Conservation (phyloP, 2,888 invertebrate genomes). For the Parapristionchus giblindavisi region DNA sequence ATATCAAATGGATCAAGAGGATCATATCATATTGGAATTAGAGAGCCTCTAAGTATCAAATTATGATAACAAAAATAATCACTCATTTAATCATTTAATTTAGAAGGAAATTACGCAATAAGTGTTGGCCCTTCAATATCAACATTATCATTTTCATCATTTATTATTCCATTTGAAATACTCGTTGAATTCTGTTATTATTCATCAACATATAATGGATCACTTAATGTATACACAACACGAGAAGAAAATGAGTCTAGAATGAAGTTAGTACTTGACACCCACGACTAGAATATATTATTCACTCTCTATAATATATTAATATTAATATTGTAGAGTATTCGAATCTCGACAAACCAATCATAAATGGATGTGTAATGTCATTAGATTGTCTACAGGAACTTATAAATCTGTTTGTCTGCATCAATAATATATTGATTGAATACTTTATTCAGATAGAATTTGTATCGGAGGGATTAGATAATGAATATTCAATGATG, state of each 20-base stretch:
- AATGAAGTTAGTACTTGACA: conserved; percentile 27
- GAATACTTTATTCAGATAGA: conserved; percentile 48
- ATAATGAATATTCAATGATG: conserved; percentile 51
- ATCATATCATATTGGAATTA: conserved; percentile 23
- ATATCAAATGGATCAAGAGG: not conserved
- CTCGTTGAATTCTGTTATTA: conserved; percentile 33
- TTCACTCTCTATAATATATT: not conserved
- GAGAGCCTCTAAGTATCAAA: conserved; percentile 20
- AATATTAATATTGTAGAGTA: too few species aligned
- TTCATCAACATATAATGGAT: not conserved
- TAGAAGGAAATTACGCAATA: conserved; percentile 18
- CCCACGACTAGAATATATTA: not conserved
- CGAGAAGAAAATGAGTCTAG: conserved; percentile 7
- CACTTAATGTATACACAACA: not conserved
- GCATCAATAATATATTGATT: not conserved
- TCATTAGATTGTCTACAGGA: conserved; percentile 5
- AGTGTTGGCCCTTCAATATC: conserved; percentile 20
- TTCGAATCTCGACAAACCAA: too few species aligned
- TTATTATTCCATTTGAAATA: not conserved
- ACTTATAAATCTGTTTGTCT: conserved; percentile 23
- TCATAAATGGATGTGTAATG: conserved; percentile 27
- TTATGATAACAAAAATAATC: not conserved
- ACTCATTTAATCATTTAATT: not conserved
- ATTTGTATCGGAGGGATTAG: conserved; percentile 50
- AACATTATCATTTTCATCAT: conserved; percentile 2